Percentiles rank a stretch among this genome's conserved stretches.
These are phyloP conservation scores for Phodopus roborovskii DNA, from an alignment of 2,113 vertebrate species.

Conservation along the genomic window DNA sequence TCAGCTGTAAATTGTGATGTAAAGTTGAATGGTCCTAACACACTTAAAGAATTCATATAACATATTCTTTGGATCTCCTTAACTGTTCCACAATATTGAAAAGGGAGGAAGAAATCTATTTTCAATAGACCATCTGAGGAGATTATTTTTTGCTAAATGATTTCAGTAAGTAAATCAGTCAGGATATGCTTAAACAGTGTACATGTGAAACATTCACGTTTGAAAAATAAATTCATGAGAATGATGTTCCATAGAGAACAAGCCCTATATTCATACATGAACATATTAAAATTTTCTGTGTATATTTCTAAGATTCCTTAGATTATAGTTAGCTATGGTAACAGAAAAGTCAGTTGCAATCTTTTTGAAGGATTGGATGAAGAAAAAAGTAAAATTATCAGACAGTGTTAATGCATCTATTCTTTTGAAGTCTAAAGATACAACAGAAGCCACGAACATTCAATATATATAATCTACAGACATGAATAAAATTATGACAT, in stretches of 20 bases:
- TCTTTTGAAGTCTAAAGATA: background rate
- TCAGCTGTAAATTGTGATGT: background rate
- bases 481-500: background rate
- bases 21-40: background rate
- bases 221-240: background rate
- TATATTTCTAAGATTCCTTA: too few species aligned
- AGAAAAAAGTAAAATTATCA: background rate
- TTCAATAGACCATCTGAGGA: background rate
- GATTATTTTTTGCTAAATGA: background rate
- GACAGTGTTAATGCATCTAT: background rate
- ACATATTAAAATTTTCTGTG: background rate
- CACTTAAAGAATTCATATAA: background rate
- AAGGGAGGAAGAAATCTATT: background rate
- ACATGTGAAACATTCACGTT: background rate
- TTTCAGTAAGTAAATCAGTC: background rate
- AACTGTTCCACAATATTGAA: background rate
- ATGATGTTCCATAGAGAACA: too few species aligned
- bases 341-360: too few species aligned
- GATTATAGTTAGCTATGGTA: background rate
- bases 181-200: background rate
- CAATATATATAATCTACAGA: background rate
- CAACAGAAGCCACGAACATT: background rate
- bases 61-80: background rate
- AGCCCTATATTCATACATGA: background rate
- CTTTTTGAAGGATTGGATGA: background rate